A percentile compares a stretch with the other conserved stretches of the same genome.
phyloP scores from a whole-genome alignment of 2,113 vertebrate species.

The Tonatia bakeri region DNA sequence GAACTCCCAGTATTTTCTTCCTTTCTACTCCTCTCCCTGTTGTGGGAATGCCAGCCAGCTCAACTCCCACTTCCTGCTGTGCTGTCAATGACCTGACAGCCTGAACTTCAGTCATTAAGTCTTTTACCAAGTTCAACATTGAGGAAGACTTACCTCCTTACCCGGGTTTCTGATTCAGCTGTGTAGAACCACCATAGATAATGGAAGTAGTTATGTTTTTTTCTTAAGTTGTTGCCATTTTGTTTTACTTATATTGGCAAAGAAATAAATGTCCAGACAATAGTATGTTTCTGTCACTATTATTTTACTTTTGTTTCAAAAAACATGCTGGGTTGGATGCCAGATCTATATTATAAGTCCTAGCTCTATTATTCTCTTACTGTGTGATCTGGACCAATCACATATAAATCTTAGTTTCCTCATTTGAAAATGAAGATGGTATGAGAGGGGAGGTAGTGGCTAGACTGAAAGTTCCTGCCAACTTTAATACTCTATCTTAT shows the following conservation, averaged over 20 bases:
- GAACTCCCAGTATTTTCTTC: neutral
- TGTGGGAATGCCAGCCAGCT: neutral
- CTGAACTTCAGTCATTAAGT: neutral
- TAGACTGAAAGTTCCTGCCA: neutral
- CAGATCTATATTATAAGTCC: neutral
- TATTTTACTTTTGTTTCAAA: neutral
- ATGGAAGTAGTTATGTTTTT: neutral
- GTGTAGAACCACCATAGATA: neutral
- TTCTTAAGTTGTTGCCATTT: neutral
- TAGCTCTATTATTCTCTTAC: neutral
- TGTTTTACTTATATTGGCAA: neutral
- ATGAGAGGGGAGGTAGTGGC: neutral
- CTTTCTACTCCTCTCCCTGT: neutral
- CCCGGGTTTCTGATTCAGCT: neutral
- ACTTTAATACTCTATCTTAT: neutral
- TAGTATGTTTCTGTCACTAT: neutral
- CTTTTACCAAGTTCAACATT: neutral
- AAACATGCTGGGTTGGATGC: neutral
- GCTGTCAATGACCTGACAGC: neutral
- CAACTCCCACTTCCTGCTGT: neutral
- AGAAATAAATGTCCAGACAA: conserved; percentile 4
- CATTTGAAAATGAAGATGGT: neutral
- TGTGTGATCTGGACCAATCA: neutral
- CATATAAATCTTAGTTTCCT: neutral
- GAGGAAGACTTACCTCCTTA: neutral